These are phyloP conservation scores for Gila robusta DNA, from an alignment of 2,797 vertebrate species.

Conservation along the genomic window DNA sequence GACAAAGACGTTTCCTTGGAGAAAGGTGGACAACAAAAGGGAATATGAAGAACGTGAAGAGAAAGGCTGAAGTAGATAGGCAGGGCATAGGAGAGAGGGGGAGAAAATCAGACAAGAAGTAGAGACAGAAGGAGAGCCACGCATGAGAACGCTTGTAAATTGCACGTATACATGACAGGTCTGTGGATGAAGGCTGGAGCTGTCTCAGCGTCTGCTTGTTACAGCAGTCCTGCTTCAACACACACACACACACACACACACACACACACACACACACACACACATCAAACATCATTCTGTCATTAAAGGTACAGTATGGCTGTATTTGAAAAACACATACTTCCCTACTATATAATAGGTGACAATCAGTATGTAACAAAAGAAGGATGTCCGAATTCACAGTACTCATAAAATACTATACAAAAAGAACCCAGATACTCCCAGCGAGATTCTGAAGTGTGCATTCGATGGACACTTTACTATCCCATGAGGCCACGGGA, in stretches of 20 bases:
- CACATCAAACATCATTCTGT: conserved; percentile 7
- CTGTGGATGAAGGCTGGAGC: conserved; percentile 39
- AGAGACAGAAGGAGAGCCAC: conserved; percentile 37
- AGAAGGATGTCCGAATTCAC: background rate
- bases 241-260: background rate
- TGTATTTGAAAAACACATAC: background rate
- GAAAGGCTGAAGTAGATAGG: conserved; percentile 16
- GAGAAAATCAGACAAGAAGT: background rate
- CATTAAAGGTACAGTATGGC: background rate
- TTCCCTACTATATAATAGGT: background rate
- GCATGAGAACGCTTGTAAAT: conserved; percentile 56
- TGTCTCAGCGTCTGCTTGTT: conserved; percentile 30
- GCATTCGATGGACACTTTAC: background rate
- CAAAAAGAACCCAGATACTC: background rate
- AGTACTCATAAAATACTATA: background rate
- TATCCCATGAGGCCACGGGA: background rate
- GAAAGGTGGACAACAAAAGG: conserved; percentile 21
- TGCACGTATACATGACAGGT: conserved; percentile 49
- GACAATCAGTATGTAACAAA: background rate
- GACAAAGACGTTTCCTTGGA: conserved; percentile 25
- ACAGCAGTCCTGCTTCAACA: conserved; percentile 19
- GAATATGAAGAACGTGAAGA: conserved; percentile 14
- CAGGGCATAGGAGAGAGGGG: background rate
- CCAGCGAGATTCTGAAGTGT: background rate
- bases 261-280: background rate